phyloP scores from a whole-genome alignment of 2,888 invertebrate genomes.

The Heterodera filipjevi region DNA sequence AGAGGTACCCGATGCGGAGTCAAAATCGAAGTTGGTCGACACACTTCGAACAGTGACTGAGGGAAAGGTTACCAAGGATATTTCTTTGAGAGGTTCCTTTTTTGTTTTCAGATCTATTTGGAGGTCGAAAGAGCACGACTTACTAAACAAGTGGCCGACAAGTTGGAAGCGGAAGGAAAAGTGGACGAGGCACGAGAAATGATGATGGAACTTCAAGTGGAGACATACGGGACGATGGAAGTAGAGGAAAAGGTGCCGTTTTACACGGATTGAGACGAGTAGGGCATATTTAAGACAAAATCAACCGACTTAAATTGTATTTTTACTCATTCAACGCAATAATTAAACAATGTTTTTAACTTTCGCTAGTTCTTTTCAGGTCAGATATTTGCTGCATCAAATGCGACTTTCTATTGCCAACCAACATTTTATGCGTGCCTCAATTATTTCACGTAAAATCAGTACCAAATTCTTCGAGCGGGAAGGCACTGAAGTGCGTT shows the following conservation, averaged over 20 bases:
- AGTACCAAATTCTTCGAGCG: conserved; percentile 95
- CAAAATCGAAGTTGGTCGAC: conserved; percentile 90
- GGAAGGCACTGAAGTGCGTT: conserved; percentile 45
- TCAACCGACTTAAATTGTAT: no score
- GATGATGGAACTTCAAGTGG: conserved; percentile 92
- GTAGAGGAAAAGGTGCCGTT: conserved; percentile 79
- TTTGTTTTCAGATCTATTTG: conserved; percentile 80
- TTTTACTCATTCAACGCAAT: no score
- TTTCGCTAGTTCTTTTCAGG: conserved; percentile 51
- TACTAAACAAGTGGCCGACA: conserved; percentile 76
- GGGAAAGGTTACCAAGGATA: conserved; percentile 74
- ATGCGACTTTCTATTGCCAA: conserved; percentile 94
- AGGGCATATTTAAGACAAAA: no score
- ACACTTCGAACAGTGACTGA: conserved; percentile 91
- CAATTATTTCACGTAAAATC: conserved; percentile 98
- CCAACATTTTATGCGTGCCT: conserved; percentile 92
- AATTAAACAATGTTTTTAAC: background rate
- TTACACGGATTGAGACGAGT: no score
- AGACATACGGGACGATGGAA: conserved; percentile 99
- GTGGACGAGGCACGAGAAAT: conserved; percentile 87
- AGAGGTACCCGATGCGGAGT: conserved; percentile 78
- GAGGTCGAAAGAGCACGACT: conserved; percentile 96
- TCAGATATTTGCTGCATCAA: conserved; percentile 94
- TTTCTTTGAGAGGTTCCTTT: background rate
- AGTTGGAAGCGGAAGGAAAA: conserved; percentile 70